Base-by-base conservation (phyloP, 2,888 invertebrate species). In the Ryuthela nishihirai region DNA sequence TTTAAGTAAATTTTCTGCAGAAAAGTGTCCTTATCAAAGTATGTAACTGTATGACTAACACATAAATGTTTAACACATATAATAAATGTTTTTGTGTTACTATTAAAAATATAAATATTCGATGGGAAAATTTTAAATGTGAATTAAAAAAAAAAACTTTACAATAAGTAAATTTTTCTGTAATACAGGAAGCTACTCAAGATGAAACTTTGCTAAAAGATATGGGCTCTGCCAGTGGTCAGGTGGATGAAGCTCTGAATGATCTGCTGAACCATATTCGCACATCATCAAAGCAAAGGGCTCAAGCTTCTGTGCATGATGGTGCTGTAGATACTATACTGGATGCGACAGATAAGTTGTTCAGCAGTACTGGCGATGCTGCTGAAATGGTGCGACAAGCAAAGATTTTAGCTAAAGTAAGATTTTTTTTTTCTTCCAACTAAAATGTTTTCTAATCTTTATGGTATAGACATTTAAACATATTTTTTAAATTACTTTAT, bases 371-470 rank as follows among this genome's bases (percentile, higher is more conserved):
- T n/a, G 88, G 87, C 0, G 89, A 94, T 75, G 84, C 93, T 0
- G 85, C 85, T 6, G 94, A 95, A 76, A 95, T 97, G 95, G 88
- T 98, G 39, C 83, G 85, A 0, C 94, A 95, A 72, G 95, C 97
- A 0, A 78, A 91, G 45, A 83, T 88, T 25, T 78, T 97, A 55
- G 95, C 95, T 0, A 90, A 92, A 76, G 75, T 75, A 62, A 15
- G 45, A 10, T 10, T 9, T 25, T 41, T 15, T 21, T 21, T 20
- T 12, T n/a, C n/a, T n/a, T n/a, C n/a, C n/a, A n/a, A n/a, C n/a
- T n/a, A n/a, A n/a, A n/a, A n/a, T n/a, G n/a, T n/a, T n/a, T n/a
- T n/a, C n/a, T n/a, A n/a, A n/a, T n/a, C n/a, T n/a, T n/a, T n/a
- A n/a, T n/a, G n/a, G n/a, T n/a, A n/a, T n/a, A n/a, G n/a, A n/a